Evolutionary conservation across 2,888 invertebrate species (phyloP), one percentile per base, ranked within the genome.

Genomic region (Herminia tarsipennalis): DNA sequence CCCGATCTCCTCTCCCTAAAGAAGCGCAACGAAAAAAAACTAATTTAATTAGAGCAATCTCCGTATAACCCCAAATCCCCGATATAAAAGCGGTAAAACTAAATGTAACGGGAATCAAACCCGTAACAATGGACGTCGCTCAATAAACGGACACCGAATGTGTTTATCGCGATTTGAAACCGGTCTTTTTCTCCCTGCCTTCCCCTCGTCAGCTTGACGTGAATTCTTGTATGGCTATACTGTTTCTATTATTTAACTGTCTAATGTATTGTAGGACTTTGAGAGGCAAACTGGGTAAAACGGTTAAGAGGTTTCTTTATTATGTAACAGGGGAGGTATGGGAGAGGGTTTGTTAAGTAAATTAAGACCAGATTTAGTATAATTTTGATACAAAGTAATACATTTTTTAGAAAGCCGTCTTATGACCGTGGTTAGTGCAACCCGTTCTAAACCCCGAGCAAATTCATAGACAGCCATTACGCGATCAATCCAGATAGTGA

Each of bases 91-190:
- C 67, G 75, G 70, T 67, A 70, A 69, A 59, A 73, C 78, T 79
- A 81, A 82, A 81, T 78, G 78, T 77, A 80, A 78, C 69, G 66
- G 46, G 68, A 73, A 67, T 67, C 66, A 54, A 67, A 70, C 69
- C 57, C 63, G 56, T 61, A 70, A 66, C 71, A 70, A 63, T 56
- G 25, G 43, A 57, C 58, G 68, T 63, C 66, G 55, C 69, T 73
- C 69, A 67, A 73, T 71, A 70, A 66, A 64, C 56, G 62, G 57
- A 62, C 61, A 60, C 61, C 54, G 63, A 66, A 77, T 76, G 76
- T 77, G 73, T 81, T 81, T 79, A 81, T 81, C 77, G 73, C 73
- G 74, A 72, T 75, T 78, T 70, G 56, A 63, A 60, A 62, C 60
- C 50, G 54, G 66, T 54, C 61, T 55, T 49, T 49, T 48, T 47